Evolutionary conservation across 1,140 invertebrate species (phyloP).

Genomic region (Neomicropteryx cornuta): DNA sequence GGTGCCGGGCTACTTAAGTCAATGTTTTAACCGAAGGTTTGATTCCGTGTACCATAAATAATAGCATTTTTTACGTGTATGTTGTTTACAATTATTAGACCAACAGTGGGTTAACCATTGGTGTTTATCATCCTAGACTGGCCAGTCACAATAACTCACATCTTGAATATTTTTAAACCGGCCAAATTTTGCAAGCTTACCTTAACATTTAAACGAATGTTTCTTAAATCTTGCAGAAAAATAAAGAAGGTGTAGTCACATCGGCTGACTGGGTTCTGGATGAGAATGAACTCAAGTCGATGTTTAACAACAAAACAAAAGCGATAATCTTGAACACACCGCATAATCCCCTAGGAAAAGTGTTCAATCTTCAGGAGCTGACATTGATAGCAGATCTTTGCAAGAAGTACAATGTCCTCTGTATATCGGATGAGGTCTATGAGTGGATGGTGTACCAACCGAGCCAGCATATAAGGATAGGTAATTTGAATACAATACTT

Average conservation of each 20-base stretch:
- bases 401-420: conserved; percentile 85
- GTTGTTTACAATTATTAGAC: no score
- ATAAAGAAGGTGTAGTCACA: conserved; percentile 26
- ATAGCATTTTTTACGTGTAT: no score
- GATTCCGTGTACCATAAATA: no score
- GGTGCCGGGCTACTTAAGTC: no score
- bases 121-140: no score
- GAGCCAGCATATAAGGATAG: conserved; percentile 80
- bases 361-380: conserved; percentile 61
- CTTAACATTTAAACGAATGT: no score
- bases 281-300: conserved; percentile 60
- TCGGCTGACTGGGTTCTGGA: conserved; percentile 89
- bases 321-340: conserved; percentile 93
- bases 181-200: no score
- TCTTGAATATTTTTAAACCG: no score
- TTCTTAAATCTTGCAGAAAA: conserved; percentile 19
- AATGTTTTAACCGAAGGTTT: no score
- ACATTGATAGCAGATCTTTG: conserved; percentile 77
- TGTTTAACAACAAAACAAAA: conserved; percentile 91
- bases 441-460: conserved; percentile 93
- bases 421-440: conserved; percentile 95
- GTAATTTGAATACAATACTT: conserved; percentile 43
- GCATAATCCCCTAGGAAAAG: conserved; percentile 92
- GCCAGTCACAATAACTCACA: no score
- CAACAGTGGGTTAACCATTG: no score